phyloP scores from a whole-genome alignment of 2,888 invertebrate genomes.

The Volucella inanis region DNA sequence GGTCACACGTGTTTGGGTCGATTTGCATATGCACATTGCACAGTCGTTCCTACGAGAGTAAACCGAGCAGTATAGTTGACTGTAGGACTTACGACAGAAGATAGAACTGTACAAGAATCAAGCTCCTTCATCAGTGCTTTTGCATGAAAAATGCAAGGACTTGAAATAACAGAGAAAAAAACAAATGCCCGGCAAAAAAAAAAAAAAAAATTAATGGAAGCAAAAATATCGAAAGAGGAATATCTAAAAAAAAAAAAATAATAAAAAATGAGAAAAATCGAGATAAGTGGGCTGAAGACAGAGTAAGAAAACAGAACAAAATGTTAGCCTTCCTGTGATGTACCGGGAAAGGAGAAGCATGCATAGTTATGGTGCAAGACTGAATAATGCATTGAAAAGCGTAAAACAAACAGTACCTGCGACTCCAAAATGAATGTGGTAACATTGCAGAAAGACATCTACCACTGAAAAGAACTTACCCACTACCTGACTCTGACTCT shows the following conservation, averaged over 20 bases:
- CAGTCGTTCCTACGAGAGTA: not conserved
- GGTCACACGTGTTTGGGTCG: not conserved
- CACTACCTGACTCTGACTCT: not conserved
- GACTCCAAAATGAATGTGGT: conserved; percentile 70
- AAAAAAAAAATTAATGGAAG: not conserved
- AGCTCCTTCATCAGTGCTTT: conserved; percentile 40
- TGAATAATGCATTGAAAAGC: conserved; percentile 80
- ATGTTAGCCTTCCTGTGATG: conserved; percentile 27
- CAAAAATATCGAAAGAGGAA: too few species aligned
- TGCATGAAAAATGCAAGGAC: conserved; percentile 51
- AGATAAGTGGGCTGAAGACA: conserved; percentile 7
- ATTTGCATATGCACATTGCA: conserved; percentile 57
- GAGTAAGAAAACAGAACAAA: conserved; percentile 43
- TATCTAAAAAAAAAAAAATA: not conserved
- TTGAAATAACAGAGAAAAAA: conserved; percentile 32
- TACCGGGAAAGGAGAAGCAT: not conserved
- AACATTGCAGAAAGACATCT: conserved; percentile 40
- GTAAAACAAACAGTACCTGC: conserved; percentile 81
- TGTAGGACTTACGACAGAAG: conserved; percentile 24
- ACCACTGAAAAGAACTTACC: conserved; percentile 30
- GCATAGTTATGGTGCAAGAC: conserved; percentile 42
- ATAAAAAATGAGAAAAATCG: not conserved
- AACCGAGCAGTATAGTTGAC: conserved; percentile 10
- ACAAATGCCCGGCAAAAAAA: conserved; percentile 1
- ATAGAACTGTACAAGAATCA: conserved; percentile 6